Conservation (phyloP, 2,888 invertebrate genomes). For the Ligdia adustata region DNA sequence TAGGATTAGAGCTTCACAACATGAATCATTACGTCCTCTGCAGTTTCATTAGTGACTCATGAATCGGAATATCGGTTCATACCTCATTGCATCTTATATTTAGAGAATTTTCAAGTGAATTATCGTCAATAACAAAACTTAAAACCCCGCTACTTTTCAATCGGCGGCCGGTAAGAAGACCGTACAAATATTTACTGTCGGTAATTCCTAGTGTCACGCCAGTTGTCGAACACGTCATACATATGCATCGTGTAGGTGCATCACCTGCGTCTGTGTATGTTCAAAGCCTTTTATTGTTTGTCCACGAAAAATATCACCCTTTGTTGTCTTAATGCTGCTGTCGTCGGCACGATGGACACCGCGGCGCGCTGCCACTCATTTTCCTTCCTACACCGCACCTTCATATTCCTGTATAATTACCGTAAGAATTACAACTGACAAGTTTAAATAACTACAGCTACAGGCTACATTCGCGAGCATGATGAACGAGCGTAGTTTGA, state of each 20-base stretch:
- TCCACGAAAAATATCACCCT: slow-evolving; percentile 76
- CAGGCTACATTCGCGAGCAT: slow-evolving; percentile 9
- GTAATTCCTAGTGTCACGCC: slow-evolving; percentile 67
- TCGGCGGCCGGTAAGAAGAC: slow-evolving; percentile 48
- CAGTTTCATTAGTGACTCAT: slow-evolving; percentile 41
- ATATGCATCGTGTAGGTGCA: slow-evolving; percentile 75
- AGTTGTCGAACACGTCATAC: slow-evolving; percentile 76
- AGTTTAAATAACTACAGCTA: slow-evolving; percentile 18
- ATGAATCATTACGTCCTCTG: slow-evolving; percentile 55
- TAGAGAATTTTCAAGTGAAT: slow-evolving; percentile 24
- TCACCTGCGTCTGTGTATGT: slow-evolving; percentile 67
- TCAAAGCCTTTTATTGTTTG: slow-evolving; percentile 72
- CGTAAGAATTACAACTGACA: slow-evolving; percentile 13
- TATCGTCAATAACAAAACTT: slow-evolving; percentile 12
- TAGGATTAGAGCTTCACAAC: slow-evolving; percentile 51
- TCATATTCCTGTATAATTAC: slow-evolving; percentile 17
- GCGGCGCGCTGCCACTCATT: slow-evolving; percentile 40
- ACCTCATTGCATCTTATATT: slow-evolving; percentile 12
- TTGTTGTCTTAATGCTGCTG: slow-evolving; percentile 69
- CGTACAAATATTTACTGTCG: slow-evolving; percentile 65
- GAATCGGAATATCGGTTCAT: slow-evolving; percentile 19
- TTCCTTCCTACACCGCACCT: slow-evolving; percentile 23
- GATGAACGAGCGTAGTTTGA: slow-evolving; percentile 14
- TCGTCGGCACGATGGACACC: slow-evolving; percentile 48
- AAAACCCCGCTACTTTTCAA: slow-evolving; percentile 15